These are phyloP conservation scores for Scolanthus callimorphus DNA, from an alignment of 92 coral and sea anemone genomes.

Conservation along the genomic window DNA sequence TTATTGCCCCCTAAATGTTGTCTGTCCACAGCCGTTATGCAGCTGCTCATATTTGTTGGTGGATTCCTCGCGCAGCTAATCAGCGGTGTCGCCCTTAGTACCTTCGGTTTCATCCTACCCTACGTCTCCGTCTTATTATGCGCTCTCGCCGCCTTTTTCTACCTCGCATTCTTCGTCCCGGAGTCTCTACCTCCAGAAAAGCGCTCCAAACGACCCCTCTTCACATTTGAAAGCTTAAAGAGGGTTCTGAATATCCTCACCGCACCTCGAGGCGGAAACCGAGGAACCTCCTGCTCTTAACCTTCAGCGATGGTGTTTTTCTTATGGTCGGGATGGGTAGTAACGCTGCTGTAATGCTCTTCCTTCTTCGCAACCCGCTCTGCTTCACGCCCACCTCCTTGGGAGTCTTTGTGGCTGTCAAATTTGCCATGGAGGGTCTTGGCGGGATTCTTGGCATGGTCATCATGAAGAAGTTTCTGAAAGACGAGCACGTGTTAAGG, in stretches of 20 bases:
- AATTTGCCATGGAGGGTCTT: constrained; percentile 39
- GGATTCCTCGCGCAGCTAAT: constrained; percentile 72
- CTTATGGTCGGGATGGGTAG: constrained; percentile 16
- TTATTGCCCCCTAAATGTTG: too few relatives aligned
- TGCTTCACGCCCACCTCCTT: constrained; percentile 64
- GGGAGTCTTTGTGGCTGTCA: constrained; percentile 58
- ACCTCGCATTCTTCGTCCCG: constrained; percentile 58
- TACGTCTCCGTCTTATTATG: constrained; percentile 46
- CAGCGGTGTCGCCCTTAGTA: constrained; percentile 65
- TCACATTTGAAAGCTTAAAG: constrained; percentile 49
- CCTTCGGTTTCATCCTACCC: constrained; percentile 57
- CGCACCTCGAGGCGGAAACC: constrained; percentile 4
- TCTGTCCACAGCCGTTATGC: constrained; percentile 54
- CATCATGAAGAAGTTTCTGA: constrained; percentile 37
- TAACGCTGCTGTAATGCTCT: constrained; percentile 34
- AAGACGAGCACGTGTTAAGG: constrained; percentile 46
- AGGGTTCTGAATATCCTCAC: constrained; percentile 35
- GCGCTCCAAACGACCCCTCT: constrained; percentile 4
- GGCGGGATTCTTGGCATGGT: constrained; percentile 63
- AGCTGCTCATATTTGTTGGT: constrained; percentile 55
- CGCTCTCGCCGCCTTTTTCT: constrained; percentile 32
- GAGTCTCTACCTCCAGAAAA: constrained; percentile 40
- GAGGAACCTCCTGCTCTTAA: constrained; percentile 43
- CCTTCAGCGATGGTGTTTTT: constrained; percentile 21
- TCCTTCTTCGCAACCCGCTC: constrained; percentile 52